These are phyloP conservation scores for Planiliza haematocheilus DNA, from an alignment of 2,113 vertebrate genomes.

Conservation along the genomic window DNA sequence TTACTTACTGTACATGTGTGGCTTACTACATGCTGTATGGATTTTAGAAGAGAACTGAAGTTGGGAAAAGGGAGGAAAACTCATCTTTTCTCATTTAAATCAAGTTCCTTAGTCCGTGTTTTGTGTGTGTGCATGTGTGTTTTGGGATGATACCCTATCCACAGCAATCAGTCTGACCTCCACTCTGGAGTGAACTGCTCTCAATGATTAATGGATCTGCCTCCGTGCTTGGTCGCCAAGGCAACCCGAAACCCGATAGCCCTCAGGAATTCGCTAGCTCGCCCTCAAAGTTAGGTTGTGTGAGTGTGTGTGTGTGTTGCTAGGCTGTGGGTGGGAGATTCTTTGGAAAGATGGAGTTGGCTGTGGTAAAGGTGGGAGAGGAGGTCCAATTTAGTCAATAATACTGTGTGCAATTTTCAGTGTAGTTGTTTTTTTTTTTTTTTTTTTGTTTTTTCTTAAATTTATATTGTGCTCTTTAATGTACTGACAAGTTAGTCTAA, in stretches of 20 bases:
- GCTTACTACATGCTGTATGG: neutral
- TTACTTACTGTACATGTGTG: neutral
- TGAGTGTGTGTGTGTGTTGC: conserved; percentile 51
- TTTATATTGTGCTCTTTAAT: conserved; percentile 21
- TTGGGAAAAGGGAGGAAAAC: conserved; percentile 81
- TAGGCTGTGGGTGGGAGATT: conserved; percentile 68
- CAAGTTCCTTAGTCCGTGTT: conserved; percentile 87
- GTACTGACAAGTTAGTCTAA: neutral
- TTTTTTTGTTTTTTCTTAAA: conserved; percentile 10
- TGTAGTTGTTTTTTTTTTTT: conserved; percentile 4
- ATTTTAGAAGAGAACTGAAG: conserved; percentile 7
- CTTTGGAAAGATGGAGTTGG: conserved; percentile 67
- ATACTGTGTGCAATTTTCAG: conserved; percentile 28
- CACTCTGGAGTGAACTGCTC: conserved; percentile 92
- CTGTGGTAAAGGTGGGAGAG: conserved; percentile 60
- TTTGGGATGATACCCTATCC: conserved; percentile 98
- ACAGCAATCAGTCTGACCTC: conserved; percentile 99
- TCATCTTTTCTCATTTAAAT: conserved; percentile 97
- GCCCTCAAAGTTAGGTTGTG: conserved; percentile 73
- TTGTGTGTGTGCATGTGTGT: conserved; percentile 50
- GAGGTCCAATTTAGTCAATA: conserved; percentile 41
- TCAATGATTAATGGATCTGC: conserved; percentile 99
- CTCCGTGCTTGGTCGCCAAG: conserved; percentile 97
- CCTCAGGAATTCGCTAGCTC: conserved; percentile 97
- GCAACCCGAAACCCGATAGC: conserved; percentile 97